phyloP scores from a whole-genome alignment of 2,113 vertebrate genomes.

The Pongo abelii region DNA sequence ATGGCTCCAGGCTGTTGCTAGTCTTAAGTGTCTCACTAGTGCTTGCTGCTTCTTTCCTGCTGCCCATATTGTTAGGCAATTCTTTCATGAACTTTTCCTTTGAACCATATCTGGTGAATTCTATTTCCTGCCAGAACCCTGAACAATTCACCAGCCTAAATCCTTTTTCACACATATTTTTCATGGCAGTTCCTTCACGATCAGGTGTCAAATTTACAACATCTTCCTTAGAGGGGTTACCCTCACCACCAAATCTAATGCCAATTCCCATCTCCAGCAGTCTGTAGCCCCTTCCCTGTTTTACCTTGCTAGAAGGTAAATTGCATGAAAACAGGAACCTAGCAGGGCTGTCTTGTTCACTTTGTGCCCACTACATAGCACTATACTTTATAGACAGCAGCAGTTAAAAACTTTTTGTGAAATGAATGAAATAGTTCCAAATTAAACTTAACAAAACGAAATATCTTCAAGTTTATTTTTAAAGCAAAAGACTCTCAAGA shows the following conservation, averaged over 20 bases:
- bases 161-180: background rate
- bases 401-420: background rate
- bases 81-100: background rate
- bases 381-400: background rate
- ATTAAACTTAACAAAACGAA: background rate
- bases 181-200: background rate
- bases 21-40: background rate
- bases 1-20: background rate
- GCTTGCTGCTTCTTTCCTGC: background rate
- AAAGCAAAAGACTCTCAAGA: constrained; percentile 9
- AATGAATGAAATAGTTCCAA: background rate
- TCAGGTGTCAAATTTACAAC: background rate
- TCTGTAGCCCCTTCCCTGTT: background rate
- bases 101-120: background rate
- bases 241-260: background rate
- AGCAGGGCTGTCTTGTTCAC: background rate
- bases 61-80: background rate
- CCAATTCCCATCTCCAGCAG: background rate
- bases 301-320: background rate
- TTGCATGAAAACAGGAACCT: background rate
- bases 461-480: background rate
- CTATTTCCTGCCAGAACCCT: background rate
- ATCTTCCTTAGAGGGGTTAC: background rate
- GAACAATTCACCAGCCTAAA: background rate
- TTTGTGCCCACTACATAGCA: background rate